Evolutionary conservation across 2,888 invertebrate species (phyloP), one percentile per base, ranked within the genome.

Genomic region (Prionchulus punctatus): DNA sequence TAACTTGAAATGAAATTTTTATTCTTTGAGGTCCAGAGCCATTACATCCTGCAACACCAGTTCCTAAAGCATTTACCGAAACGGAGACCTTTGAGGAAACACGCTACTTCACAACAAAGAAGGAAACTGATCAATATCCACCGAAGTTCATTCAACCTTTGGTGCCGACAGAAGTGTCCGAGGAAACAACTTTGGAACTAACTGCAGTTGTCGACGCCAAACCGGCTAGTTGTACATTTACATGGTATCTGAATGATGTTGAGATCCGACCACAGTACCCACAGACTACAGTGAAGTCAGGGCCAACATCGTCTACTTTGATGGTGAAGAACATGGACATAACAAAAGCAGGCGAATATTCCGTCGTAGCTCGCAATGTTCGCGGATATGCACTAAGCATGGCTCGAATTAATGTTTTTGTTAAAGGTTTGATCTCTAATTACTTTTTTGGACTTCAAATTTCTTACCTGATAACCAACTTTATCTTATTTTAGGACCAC

Each of bases 341-440:
- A 18, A 7, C 7, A 7, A 36, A 7, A 36, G 50, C 60, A 30
- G 69, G 68, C 45, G 61, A 64, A 51, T 66, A 66, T 59, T 60
- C 59, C 25, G 65, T 65, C 2, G 63, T 64, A 1, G 64, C 66
- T 1, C 55, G 54, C 21, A 66, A 68, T 53, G 63, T 53, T 23
- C 45, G 52, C 7, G 60, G 57, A 28, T 60, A 31, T 18, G 54
- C 54, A 23, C 55, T 60, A n/a, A 51, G 58, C 27, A 54, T 58
- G 43, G 58, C 31, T 21, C 26, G 27, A 12, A 53, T 55, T 21
- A 27, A 55, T 21, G 25, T 55, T 15, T 28, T 27, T 26, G 51
- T n/a, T 26, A 45, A 51, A 54, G 52, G 36, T 36, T n/a, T n/a
- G n/a, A n/a, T n/a, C n/a, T n/a, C n/a, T n/a, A n/a, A n/a, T n/a